phyloP scores from a whole-genome alignment of 2,113 vertebrate species.

The Speoplatyrhinus poulsoni region DNA sequence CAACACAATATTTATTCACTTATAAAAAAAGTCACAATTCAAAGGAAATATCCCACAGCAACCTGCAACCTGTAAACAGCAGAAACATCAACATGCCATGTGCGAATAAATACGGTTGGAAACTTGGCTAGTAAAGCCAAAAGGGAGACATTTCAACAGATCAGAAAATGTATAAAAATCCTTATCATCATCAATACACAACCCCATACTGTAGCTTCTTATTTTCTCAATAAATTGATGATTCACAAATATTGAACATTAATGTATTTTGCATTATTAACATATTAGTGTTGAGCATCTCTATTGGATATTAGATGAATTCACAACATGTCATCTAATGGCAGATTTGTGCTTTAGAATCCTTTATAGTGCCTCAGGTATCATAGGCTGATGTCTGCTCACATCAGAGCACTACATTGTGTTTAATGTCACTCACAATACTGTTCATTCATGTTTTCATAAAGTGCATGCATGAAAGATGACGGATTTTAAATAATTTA shows the following conservation, averaged over 20 bases:
- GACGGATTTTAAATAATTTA: constrained; percentile 28
- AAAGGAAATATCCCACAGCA: constrained; percentile 96
- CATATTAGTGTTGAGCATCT: constrained; percentile 78
- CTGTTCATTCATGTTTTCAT: constrained; percentile 59
- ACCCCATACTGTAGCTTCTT: constrained; percentile 90
- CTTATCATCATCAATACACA: constrained; percentile 86
- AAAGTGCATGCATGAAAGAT: constrained; percentile 73
- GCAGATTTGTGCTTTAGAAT: constrained; percentile 99
- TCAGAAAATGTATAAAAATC: constrained; percentile 92
- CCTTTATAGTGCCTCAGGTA: constrained; percentile 85
- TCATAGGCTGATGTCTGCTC: constrained; percentile 73
- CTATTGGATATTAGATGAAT: constrained; percentile 90
- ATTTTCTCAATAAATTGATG: constrained; percentile 69
- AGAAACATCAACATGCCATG: constrained; percentile 98
- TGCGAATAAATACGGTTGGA: constrained; percentile 94
- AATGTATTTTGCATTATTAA: constrained; percentile 87
- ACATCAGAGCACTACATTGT: constrained; percentile 62
- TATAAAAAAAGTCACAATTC: constrained; percentile 99
- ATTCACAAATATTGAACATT: constrained; percentile 76
- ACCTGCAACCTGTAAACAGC: constrained; percentile 96
- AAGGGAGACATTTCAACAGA: constrained; percentile 49
- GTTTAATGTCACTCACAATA: constrained; percentile 46
- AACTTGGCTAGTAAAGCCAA: constrained; percentile 66
- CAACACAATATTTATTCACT: constrained; percentile 97
- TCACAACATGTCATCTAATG: constrained; percentile 88